Percentiles rank a stretch among this genome's conserved stretches.
phyloP scores from a whole-genome alignment of 2,888 invertebrate genomes.

The Philonicus albiceps region DNA sequence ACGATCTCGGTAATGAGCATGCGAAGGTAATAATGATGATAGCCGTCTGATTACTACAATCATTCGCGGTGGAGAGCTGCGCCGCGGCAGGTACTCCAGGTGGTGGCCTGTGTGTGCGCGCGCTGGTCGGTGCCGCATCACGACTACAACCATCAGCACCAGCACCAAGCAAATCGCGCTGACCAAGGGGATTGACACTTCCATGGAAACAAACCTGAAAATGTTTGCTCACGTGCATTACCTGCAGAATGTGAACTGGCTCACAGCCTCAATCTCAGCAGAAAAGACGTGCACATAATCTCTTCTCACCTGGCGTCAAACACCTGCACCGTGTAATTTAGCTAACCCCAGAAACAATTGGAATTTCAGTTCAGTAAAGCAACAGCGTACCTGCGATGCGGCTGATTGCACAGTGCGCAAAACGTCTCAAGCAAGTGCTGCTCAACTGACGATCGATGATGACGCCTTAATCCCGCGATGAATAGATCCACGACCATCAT shows the following conservation, averaged over 20 bases:
- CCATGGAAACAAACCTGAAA: slow-evolving; percentile 25
- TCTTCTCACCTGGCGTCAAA: slow-evolving; percentile 41
- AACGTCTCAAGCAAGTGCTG: slow-evolving; percentile 21
- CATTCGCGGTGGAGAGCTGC: neutral
- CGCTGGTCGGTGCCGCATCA: neutral
- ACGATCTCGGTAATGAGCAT: slow-evolving; percentile 23
- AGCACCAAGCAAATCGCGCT: neutral
- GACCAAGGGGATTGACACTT: slow-evolving; percentile 36
- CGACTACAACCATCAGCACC: too few relatives aligned
- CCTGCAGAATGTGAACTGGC: slow-evolving; percentile 12
- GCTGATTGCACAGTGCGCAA: slow-evolving; percentile 6
- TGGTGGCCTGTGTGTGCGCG: neutral
- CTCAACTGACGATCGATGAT: slow-evolving; percentile 4
- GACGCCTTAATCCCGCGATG: neutral
- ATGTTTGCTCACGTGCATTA: slow-evolving; percentile 36
- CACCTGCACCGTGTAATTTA: slow-evolving; percentile 40
- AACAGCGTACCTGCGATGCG: neutral
- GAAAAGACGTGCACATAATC: slow-evolving; percentile 15
- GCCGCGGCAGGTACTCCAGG: neutral
- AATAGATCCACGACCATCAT: neutral
- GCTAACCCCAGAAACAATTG: slow-evolving; percentile 34
- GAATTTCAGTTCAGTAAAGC: slow-evolving; percentile 28
- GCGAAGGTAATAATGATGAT: slow-evolving; percentile 30
- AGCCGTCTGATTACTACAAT: slow-evolving; percentile 11
- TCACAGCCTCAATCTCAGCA: neutral